phyloP scores from a whole-genome alignment of 2,113 vertebrate genomes.

The Poeciliopsis prolifica region DNA sequence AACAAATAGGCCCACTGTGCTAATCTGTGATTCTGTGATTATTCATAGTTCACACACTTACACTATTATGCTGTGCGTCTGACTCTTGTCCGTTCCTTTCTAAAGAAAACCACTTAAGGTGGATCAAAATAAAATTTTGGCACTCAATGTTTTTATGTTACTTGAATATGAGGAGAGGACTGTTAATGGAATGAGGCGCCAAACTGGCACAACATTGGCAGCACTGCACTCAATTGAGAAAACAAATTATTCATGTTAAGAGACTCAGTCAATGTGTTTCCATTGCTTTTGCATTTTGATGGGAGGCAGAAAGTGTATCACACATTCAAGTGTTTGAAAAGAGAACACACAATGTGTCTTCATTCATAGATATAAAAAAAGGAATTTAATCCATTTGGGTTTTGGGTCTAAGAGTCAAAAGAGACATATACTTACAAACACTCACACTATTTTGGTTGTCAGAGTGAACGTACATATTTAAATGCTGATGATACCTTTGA shows the following conservation, averaged over 20 bases:
- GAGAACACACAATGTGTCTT: slow-evolving; percentile 40
- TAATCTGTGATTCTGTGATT: slow-evolving; percentile 47
- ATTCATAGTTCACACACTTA: slow-evolving; percentile 50
- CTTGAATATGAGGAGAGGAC: slow-evolving; percentile 54
- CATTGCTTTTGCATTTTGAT: slow-evolving; percentile 39
- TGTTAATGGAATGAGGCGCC: slow-evolving; percentile 57
- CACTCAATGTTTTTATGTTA: slow-evolving; percentile 45
- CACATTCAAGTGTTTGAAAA: slow-evolving; percentile 43
- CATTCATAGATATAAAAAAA: not conserved
- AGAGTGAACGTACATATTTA: slow-evolving; percentile 36
- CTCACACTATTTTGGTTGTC: slow-evolving; percentile 25
- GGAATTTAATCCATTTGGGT: slow-evolving; percentile 9
- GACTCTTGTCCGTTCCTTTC: slow-evolving; percentile 28
- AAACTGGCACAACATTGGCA: slow-evolving; percentile 51
- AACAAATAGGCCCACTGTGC: slow-evolving; percentile 56
- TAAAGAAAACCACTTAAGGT: slow-evolving; percentile 54
- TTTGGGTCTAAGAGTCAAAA: slow-evolving; percentile 14
- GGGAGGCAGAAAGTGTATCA: slow-evolving; percentile 44
- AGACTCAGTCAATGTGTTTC: slow-evolving; percentile 58
- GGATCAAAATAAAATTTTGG: slow-evolving; percentile 55
- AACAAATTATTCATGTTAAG: slow-evolving; percentile 65
- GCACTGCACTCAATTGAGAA: slow-evolving; percentile 39
- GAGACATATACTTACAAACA: slow-evolving; percentile 1
- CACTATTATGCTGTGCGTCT: slow-evolving; percentile 16
- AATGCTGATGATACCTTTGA: slow-evolving; percentile 32